Conservation (phyloP, 1,140 invertebrate species). For the Dreissena rostriformis region DNA sequence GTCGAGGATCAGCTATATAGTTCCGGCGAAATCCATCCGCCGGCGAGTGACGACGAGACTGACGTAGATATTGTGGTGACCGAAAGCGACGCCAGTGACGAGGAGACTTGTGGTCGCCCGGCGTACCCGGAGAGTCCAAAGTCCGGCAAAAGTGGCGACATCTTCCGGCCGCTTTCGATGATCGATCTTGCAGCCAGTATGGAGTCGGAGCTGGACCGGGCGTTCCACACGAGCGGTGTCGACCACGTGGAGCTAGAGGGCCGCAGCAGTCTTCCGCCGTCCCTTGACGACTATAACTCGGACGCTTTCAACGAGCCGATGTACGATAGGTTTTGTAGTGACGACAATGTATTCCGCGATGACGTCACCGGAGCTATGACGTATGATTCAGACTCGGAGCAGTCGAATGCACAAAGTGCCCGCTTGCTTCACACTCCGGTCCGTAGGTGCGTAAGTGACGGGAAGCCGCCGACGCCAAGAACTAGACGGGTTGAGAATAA, state of each 20-base stretch:
- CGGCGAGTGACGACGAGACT: constrained; percentile 15
- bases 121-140: background rate
- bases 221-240: constrained; percentile 39
- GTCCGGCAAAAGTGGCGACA: constrained; percentile 36
- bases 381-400: constrained; percentile 23
- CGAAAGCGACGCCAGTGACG: constrained; percentile 30
- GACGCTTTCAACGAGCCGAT: constrained; percentile 40
- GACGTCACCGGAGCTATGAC: background rate
- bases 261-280: constrained; percentile 45
- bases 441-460: constrained; percentile 39
- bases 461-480: background rate
- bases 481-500: constrained; percentile 46
- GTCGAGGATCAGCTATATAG: background rate
- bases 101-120: background rate
- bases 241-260: constrained; percentile 31
- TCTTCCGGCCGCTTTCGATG: constrained; percentile 49
- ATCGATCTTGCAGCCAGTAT: constrained; percentile 48
- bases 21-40: background rate
- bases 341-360: background rate
- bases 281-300: constrained; percentile 12
- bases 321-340: constrained; percentile 22
- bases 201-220: constrained; percentile 49
- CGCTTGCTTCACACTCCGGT: constrained; percentile 27
- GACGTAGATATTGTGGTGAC: constrained; percentile 53
- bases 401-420: background rate